A percentile compares a stretch with the other conserved stretches of the same genome.
Evolutionary conservation across 2,888 invertebrate genomes (phyloP).

Genomic region (Ochlodes sylvanus): DNA sequence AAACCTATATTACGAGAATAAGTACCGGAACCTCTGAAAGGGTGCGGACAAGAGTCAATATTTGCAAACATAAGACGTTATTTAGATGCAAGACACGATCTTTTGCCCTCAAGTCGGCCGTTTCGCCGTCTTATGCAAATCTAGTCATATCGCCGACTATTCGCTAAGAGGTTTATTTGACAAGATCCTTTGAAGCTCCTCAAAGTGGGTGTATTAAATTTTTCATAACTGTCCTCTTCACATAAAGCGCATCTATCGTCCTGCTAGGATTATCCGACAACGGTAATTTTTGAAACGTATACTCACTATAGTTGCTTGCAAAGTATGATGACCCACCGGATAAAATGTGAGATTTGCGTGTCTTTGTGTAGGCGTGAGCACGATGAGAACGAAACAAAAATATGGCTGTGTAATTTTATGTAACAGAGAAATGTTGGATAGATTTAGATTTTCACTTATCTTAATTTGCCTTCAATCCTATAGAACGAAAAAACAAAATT

Average conservation of each 20-base stretch:
- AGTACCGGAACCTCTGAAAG: slow-evolving; percentile 73
- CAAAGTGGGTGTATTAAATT: slow-evolving; percentile 74
- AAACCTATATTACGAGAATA: slow-evolving; percentile 61
- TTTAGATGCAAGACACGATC: slow-evolving; percentile 83
- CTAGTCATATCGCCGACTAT: slow-evolving; percentile 71
- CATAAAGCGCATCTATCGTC: slow-evolving; percentile 58
- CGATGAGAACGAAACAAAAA: slow-evolving; percentile 9
- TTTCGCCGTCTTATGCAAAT: slow-evolving; percentile 78
- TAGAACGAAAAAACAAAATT: too few relatives aligned
- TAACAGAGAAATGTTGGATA: not conserved
- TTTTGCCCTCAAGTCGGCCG: slow-evolving; percentile 64
- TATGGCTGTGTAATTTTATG: not conserved
- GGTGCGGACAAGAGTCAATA: slow-evolving; percentile 80
- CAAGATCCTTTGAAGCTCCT: slow-evolving; percentile 66
- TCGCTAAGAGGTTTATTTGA: slow-evolving; percentile 78
- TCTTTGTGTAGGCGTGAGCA: slow-evolving; percentile 18
- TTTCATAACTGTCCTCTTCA: slow-evolving; percentile 74
- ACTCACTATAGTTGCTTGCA: slow-evolving; percentile 3
- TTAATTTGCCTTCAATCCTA: too few relatives aligned
- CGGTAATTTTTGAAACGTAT: slow-evolving; percentile 23
- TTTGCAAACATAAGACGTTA: slow-evolving; percentile 83
- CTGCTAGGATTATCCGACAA: slow-evolving; percentile 43
- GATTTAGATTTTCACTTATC: too few relatives aligned
- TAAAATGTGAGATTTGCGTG: slow-evolving; percentile 15
- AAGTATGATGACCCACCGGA: slow-evolving; percentile 27